Percentiles rank a stretch among this genome's conserved stretches.
Evolutionary conservation across 2,888 invertebrate genomes (phyloP).

Genomic region (Agonopterix arenella): DNA sequence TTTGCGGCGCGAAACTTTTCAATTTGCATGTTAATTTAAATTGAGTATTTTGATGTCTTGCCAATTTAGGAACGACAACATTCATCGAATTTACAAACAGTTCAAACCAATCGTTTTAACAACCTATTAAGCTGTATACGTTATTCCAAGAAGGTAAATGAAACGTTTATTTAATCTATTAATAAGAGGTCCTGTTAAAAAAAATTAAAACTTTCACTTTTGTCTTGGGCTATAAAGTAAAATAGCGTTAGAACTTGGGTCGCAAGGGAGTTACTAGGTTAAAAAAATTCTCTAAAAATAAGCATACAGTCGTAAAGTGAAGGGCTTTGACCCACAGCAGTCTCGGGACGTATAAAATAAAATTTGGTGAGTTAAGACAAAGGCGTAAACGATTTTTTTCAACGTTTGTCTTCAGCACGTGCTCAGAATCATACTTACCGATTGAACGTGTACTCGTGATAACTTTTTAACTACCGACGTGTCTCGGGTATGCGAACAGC

Average conservation of each 20-base stretch:
- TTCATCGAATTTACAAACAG: too few relatives aligned
- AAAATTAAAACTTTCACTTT: too few relatives aligned
- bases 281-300: conserved; percentile 26
- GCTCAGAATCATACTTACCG: conserved; percentile 13
- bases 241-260: neutral
- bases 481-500: conserved; percentile 2
- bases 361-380: conserved; percentile 25
- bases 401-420: conserved; percentile 8
- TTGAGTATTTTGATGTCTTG: too few relatives aligned
- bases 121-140: too few relatives aligned
- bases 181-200: too few relatives aligned
- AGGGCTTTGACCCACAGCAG: conserved; percentile 28
- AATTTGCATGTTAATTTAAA: too few relatives aligned
- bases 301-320: conserved; percentile 29
- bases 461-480: conserved; percentile 21
- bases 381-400: conserved; percentile 12
- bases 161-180: too few relatives aligned
- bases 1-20: too few relatives aligned
- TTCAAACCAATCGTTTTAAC: too few relatives aligned
- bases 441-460: conserved; percentile 14
- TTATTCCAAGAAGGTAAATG: too few relatives aligned
- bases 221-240: neutral
- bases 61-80: too few relatives aligned
- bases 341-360: conserved; percentile 40
- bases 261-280: conserved; percentile 9